A percentile compares a stretch with the other conserved stretches of the same genome.
These are phyloP conservation scores for Planiliza haematocheilus DNA, from an alignment of 2,113 vertebrate species.

Conservation along the genomic window DNA sequence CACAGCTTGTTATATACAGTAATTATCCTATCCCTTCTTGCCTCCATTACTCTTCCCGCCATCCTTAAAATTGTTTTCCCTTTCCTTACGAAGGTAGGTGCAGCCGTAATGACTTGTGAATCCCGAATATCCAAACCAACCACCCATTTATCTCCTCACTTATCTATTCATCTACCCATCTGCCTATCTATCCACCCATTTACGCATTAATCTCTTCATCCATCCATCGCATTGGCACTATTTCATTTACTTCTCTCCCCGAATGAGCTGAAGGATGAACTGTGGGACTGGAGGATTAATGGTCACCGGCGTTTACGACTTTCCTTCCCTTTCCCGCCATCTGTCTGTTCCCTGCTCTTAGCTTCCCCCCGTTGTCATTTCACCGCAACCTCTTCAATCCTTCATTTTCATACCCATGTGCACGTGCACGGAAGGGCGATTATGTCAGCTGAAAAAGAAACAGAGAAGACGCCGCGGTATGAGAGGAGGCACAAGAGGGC, in stretches of 20 bases:
- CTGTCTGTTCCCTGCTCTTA: slow-evolving; percentile 22
- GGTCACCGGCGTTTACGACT: slow-evolving; percentile 43
- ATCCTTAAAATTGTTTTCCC: slow-evolving; percentile 12
- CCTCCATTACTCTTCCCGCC: slow-evolving; percentile 35
- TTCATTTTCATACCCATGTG: slow-evolving; percentile 52
- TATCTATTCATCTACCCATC: slow-evolving; percentile 48
- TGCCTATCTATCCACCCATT: slow-evolving; percentile 40
- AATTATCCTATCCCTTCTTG: neutral
- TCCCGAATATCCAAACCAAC: slow-evolving; percentile 55
- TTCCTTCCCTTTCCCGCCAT: slow-evolving; percentile 38
- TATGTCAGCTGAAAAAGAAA: slow-evolving; percentile 16
- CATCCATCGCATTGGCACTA: slow-evolving; percentile 47
- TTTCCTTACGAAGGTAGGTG: slow-evolving; percentile 25
- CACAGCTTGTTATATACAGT: neutral
- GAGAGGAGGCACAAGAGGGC: neutral
- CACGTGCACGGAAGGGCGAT: slow-evolving; percentile 33
- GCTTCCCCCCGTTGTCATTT: slow-evolving; percentile 27
- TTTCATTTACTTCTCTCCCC: slow-evolving; percentile 60
- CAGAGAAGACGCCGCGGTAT: slow-evolving; percentile 10
- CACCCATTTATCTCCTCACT: slow-evolving; percentile 49
- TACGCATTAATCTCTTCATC: slow-evolving; percentile 51
- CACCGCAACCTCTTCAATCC: slow-evolving; percentile 21
- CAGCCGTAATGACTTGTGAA: slow-evolving; percentile 47
- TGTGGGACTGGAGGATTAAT: slow-evolving; percentile 50
- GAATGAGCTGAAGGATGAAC: slow-evolving; percentile 52